phyloP scores from a whole-genome alignment of 2,113 vertebrate genomes.

The Xiphophorus couchianus region DNA sequence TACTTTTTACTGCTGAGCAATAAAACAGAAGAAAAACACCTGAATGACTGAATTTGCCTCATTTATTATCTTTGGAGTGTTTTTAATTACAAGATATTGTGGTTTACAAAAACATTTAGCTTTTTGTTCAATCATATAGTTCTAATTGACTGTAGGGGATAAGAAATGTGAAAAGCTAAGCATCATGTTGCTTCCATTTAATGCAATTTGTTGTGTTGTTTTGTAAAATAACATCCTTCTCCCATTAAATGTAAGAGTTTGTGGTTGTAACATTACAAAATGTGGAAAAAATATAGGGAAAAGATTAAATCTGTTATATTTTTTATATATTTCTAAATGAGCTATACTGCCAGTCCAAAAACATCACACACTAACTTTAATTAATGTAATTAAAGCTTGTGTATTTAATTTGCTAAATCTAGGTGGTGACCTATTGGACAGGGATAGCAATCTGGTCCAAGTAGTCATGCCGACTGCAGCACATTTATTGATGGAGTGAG shows the following conservation, averaged over 20 bases:
- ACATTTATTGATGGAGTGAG: conserved; percentile 45
- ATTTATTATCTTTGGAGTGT: conserved; percentile 1
- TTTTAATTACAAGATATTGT: neutral
- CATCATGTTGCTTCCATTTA: neutral
- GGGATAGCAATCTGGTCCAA: conserved; percentile 26
- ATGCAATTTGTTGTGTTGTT: neutral
- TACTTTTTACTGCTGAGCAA: conserved; percentile 85
- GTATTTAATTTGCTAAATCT: no score
- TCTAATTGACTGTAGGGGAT: neutral
- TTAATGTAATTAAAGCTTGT: neutral
- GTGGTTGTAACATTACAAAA: neutral
- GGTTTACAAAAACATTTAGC: neutral
- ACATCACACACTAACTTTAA: neutral
- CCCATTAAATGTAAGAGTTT: neutral
- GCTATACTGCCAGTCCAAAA: neutral
- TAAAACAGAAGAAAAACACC: conserved; percentile 67
- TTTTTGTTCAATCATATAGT: no score
- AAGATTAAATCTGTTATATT: neutral
- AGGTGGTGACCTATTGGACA: no score
- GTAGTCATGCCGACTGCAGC: conserved; percentile 49
- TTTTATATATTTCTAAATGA: conserved; percentile 1
- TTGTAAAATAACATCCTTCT: neutral
- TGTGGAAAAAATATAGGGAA: neutral
- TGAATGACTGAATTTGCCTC: neutral
- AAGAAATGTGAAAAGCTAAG: neutral